phyloP scores from a whole-genome alignment of 2,888 invertebrate genomes.

The Ophioninae sp. region DNA sequence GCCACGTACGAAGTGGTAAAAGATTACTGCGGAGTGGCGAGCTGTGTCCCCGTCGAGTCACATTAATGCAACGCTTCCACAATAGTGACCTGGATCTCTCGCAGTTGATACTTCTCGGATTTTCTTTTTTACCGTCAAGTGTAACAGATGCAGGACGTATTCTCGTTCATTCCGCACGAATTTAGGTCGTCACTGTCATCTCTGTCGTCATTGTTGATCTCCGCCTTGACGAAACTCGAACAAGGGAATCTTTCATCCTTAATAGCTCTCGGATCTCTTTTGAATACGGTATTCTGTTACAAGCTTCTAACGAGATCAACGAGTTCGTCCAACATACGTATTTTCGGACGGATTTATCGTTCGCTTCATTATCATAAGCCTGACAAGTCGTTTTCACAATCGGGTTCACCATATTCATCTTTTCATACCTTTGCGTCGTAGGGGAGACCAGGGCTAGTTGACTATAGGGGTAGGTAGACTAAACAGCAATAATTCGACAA shows the following conservation, averaged over 20 bases:
- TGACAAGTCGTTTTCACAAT: background rate
- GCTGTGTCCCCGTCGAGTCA: too few species aligned
- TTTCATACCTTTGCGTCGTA: too few species aligned
- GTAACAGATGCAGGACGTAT: conserved; percentile 1
- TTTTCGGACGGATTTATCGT: conserved; percentile 49
- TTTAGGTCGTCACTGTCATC: background rate
- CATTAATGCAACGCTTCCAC: too few species aligned
- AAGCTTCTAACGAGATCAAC: conserved; percentile 37
- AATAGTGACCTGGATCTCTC: too few species aligned
- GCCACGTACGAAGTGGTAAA: too few species aligned
- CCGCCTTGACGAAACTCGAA: background rate
- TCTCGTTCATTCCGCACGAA: background rate
- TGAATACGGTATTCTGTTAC: background rate
- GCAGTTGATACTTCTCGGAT: background rate
- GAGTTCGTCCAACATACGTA: background rate
- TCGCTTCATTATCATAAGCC: conserved; percentile 41
- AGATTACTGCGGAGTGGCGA: too few species aligned
- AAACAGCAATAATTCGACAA: too few species aligned
- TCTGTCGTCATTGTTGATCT: background rate
- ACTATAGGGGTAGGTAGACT: too few species aligned
- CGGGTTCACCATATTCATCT: background rate
- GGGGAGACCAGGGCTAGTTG: too few species aligned
- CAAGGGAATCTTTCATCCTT: background rate
- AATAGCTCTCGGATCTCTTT: conserved; percentile 21
- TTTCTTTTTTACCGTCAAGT: conserved; percentile 1